Evolutionary conservation across 37 sponge, comb jelly and placozoan species (phyloP), one percentile per base, ranked within the genome.

Genomic region (Oopsacas minuta): DNA sequence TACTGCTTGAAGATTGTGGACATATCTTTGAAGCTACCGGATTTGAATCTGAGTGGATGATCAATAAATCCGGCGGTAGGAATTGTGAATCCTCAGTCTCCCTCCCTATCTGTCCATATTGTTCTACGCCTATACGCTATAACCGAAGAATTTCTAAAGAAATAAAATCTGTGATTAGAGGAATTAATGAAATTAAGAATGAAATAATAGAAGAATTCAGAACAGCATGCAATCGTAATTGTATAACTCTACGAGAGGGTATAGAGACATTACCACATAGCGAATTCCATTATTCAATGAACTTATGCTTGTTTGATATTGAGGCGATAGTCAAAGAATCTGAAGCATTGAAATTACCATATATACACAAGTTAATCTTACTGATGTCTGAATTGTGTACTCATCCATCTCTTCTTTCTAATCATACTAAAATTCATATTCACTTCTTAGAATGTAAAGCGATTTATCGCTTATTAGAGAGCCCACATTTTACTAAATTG

Each of bases 11-110:
- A 69, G 95, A 94, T 36, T 94, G 95, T 39, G 38, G 39, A 5
- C 95, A 94, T 52, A 61, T 94, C 15, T 89, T 94, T 75, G 95
- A 94, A 83, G 86, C 88, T 3, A 86, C 35, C 28, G 91, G 84
- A 34, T 84, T 94, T 23, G 95, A 94, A 36, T 37, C 53, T 1
- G 90, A 93, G 95, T 89, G 92, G 93, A 88, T 86, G 0, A 23
- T 36, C 0, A 23, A 0, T 17, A 28, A 52, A 38, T 42, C 8
- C 15, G 86, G 52, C 0, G 81, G 52, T 17, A 35, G 25, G 37
- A 28, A 30, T 23, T 25, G 36, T 37, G 37, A 37, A 36, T 37
- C 8, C 30, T 37, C 53, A 1, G 83, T 94, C 23, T 81, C 86
- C 82, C 89, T 92, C 39, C 90, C 90, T 38, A 37, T 12, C 10